Conservation (phyloP, 1,140 invertebrate species). For the Drosophila dunni region DNA sequence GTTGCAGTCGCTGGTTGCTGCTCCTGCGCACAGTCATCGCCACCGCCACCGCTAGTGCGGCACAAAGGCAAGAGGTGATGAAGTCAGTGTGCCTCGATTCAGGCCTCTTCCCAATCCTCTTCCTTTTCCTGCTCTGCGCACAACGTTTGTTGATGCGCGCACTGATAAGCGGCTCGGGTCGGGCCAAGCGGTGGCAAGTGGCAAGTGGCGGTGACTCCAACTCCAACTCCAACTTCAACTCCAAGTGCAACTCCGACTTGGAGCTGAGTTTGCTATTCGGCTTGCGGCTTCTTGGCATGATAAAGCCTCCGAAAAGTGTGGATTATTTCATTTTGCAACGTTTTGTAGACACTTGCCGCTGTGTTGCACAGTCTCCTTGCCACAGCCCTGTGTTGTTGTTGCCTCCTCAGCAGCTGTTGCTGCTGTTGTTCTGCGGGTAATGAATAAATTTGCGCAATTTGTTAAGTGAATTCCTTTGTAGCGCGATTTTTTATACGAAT, state of each 20-base stretch:
- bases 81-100: constrained; percentile 60
- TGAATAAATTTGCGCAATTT: constrained; percentile 83
- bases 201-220: constrained; percentile 43
- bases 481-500: constrained; percentile 79
- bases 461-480: constrained; percentile 83
- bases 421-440: constrained; percentile 75
- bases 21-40: constrained; percentile 51
- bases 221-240: constrained; percentile 14
- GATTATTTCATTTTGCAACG: constrained; percentile 81
- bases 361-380: background rate
- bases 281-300: constrained; percentile 60
- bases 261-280: constrained; percentile 34
- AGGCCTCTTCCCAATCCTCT: constrained; percentile 6
- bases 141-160: constrained; percentile 68
- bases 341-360: constrained; percentile 65
- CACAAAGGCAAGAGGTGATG: constrained; percentile 66
- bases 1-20: constrained; percentile 23
- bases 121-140: constrained; percentile 45
- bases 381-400: constrained; percentile 1
- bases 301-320: constrained; percentile 77
- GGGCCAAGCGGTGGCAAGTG: constrained; percentile 53
- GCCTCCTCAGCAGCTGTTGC: constrained; percentile 12
- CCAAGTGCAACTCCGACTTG: constrained; percentile 21
- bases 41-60: constrained; percentile 19
- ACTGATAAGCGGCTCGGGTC: constrained; percentile 65